A percentile compares a stretch with the other conserved stretches of the same genome.
phyloP scores from a whole-genome alignment of 2,797 vertebrate species.

The Coccyzus lansbergi region DNA sequence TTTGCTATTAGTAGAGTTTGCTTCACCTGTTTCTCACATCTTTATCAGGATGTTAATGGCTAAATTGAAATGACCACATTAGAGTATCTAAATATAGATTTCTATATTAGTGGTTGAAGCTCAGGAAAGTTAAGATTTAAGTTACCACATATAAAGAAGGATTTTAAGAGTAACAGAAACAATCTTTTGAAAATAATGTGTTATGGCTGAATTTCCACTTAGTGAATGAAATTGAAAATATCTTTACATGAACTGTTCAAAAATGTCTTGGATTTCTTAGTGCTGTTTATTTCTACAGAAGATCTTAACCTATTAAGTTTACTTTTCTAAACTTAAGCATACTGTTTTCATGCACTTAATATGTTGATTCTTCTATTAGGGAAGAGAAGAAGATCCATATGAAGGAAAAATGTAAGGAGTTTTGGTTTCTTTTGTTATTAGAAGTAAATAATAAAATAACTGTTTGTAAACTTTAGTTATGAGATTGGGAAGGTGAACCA shows the following conservation, averaged over 20 bases:
- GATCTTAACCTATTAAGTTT: neutral
- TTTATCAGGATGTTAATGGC: neutral
- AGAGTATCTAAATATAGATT: neutral
- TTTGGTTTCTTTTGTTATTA: conserved; percentile 22
- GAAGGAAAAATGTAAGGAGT: conserved; percentile 96
- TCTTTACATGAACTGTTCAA: conserved; percentile 1
- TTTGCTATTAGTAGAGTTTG: neutral
- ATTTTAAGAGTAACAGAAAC: neutral
- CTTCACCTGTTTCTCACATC: neutral
- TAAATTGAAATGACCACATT: neutral
- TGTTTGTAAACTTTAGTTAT: neutral
- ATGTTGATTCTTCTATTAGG: conserved; percentile 79
- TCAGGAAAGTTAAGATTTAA: neutral
- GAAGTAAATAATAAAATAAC: conserved; percentile 6
- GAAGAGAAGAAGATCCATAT: conserved; percentile 96
- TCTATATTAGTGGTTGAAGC: neutral
- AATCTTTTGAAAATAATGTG: neutral
- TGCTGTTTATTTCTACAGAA: neutral
- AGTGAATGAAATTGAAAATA: conserved; percentile 9
- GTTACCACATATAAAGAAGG: neutral
- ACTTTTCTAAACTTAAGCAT: conserved; percentile 1
- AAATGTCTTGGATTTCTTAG: neutral
- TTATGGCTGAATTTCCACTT: conserved; percentile 13
- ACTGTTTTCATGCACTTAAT: conserved; percentile 18
- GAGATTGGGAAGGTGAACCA: neutral